Conservation (phyloP, 1,140 invertebrate genomes). For the Platyura marginata region DNA sequence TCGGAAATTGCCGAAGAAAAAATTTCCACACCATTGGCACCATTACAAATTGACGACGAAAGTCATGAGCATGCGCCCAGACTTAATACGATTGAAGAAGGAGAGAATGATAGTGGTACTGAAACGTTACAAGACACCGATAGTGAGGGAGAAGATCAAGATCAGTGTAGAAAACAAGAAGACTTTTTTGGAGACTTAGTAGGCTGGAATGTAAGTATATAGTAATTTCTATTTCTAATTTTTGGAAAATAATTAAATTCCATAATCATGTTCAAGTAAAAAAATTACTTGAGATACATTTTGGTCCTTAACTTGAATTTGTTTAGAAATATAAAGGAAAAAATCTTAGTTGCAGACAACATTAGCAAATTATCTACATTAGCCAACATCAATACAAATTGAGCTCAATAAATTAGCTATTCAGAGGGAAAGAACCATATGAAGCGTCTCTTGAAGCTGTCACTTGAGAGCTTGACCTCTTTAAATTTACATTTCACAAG, state of each 20-base stretch:
- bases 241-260: not conserved
- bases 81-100: constrained; percentile 13
- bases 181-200: constrained; percentile 34
- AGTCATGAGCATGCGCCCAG: constrained; percentile 2
- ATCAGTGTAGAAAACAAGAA: constrained; percentile 24
- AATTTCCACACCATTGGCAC: constrained; percentile 30
- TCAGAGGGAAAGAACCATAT: too few relatives aligned
- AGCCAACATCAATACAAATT: too few relatives aligned
- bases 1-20: constrained; percentile 29
- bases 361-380: too few relatives aligned
- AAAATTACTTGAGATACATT: too few relatives aligned
- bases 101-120: constrained; percentile 32
- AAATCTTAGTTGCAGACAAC: too few relatives aligned
- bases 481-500: too few relatives aligned
- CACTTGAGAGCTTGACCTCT: too few relatives aligned
- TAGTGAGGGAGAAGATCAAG: constrained; percentile 30
- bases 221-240: not conserved
- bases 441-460: too few relatives aligned
- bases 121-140: constrained; percentile 30
- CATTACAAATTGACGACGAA: constrained; percentile 26
- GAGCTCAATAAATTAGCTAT: too few relatives aligned
- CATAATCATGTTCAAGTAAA: not conserved
- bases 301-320: too few relatives aligned
- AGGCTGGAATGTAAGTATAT: constrained; percentile 52
- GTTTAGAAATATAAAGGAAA: too few relatives aligned